These are phyloP conservation scores for Epiperipatus broadwayi DNA, from an alignment of 2,888 invertebrate genomes.

Conservation along the genomic window DNA sequence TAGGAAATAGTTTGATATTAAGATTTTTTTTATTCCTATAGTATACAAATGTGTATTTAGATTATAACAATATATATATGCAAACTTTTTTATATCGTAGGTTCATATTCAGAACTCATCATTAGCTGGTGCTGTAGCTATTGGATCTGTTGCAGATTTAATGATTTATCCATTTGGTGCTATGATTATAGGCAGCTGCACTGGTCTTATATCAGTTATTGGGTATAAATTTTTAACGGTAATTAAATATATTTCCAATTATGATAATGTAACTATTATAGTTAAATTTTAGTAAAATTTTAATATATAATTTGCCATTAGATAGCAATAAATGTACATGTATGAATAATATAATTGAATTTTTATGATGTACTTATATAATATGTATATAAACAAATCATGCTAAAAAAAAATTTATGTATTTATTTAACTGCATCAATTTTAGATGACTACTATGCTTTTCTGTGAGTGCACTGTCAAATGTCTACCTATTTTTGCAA, in stretches of 20 bases:
- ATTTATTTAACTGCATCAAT: too few species aligned
- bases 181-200: conserved; percentile 52
- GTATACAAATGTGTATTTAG: not conserved
- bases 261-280: not conserved
- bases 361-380: too few species aligned
- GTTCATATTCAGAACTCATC: conserved; percentile 83
- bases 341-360: too few species aligned
- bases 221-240: conserved; percentile 51
- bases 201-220: conserved; percentile 54
- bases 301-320: too few species aligned
- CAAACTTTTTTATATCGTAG: conserved; percentile 24
- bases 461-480: too few species aligned
- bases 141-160: conserved; percentile 62
- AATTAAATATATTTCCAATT: conserved; percentile 13
- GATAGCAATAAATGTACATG: too few species aligned
- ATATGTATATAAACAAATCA: too few species aligned
- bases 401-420: too few species aligned
- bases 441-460: too few species aligned
- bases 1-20: not conserved
- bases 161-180: conserved; percentile 65
- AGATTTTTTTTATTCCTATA: not conserved
- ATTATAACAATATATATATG: too few species aligned
- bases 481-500: too few species aligned
- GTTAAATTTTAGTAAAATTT: not conserved
- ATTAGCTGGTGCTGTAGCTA: conserved; percentile 64